Evolutionary conservation across 2,888 invertebrate genomes (phyloP).

Genomic region (Scaptomyza flava): DNA sequence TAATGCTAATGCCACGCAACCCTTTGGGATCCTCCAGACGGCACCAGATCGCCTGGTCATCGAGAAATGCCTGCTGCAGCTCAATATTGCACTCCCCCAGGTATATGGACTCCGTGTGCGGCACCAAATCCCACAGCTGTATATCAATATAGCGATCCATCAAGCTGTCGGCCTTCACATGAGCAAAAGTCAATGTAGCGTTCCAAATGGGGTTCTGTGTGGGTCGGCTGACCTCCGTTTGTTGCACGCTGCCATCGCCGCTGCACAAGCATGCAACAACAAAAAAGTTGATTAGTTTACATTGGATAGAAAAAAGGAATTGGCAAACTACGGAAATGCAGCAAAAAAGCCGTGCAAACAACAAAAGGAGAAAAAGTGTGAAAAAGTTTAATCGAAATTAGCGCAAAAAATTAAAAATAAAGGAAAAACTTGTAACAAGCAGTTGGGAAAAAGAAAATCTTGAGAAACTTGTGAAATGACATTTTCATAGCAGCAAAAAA

Average conservation of each 20-base stretch:
- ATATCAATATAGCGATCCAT: slow-evolving; percentile 93
- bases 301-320: background rate
- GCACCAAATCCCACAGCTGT: slow-evolving; percentile 94
- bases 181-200: slow-evolving; percentile 93
- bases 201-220: slow-evolving; percentile 97
- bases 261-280: slow-evolving; percentile 84
- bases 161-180: slow-evolving; percentile 91
- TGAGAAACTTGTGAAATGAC: background rate
- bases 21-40: slow-evolving; percentile 92
- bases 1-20: slow-evolving; percentile 85
- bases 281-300: background rate
- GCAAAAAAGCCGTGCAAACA: background rate
- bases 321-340: background rate
- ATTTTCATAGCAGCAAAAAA: background rate
- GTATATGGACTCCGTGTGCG: slow-evolving; percentile 92
- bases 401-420: background rate
- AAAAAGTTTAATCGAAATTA: background rate
- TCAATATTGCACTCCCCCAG: slow-evolving; percentile 91
- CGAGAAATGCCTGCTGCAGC: slow-evolving; percentile 90
- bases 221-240: slow-evolving; percentile 94
- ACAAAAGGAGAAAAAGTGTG: background rate
- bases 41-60: slow-evolving; percentile 96
- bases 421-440: background rate
- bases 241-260: slow-evolving; percentile 90
- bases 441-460: background rate